These are phyloP conservation scores for Brachylomia viminalis DNA, from an alignment of 2,888 invertebrate species.

Conservation along the genomic window DNA sequence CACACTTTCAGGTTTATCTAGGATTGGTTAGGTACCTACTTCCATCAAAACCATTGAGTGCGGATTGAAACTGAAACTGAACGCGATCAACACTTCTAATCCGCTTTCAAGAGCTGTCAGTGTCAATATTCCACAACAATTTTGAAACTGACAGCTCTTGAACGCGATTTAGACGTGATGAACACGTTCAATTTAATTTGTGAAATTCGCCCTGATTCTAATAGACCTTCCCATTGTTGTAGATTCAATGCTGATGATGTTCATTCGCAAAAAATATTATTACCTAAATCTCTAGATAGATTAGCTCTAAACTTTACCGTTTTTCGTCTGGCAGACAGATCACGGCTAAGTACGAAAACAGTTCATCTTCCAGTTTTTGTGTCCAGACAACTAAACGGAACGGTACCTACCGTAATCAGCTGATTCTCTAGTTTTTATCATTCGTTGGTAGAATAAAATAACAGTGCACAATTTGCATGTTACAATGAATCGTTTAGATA, in stretches of 20 bases:
- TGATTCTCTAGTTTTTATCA: conserved; percentile 14
- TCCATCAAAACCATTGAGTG: background rate
- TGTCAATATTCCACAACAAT: background rate
- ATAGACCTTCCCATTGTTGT: background rate
- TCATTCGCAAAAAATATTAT: background rate
- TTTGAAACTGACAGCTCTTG: background rate
- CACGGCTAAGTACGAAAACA: background rate
- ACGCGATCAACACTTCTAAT: background rate
- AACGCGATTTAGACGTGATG: background rate
- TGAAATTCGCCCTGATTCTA: background rate
- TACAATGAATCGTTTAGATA: conserved; percentile 40
- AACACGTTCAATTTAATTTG: background rate
- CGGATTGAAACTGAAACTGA: background rate
- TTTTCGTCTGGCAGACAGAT: background rate
- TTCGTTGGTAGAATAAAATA: conserved; percentile 32
- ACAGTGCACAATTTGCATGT: conserved; percentile 52
- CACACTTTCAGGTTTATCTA: conserved; percentile 59
- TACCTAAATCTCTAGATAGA: background rate
- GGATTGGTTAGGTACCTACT: conserved; percentile 46
- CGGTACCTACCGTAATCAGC: background rate
- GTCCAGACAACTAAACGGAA: conserved; percentile 6
- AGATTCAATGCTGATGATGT: background rate
- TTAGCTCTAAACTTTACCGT: background rate
- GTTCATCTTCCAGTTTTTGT: conserved; percentile 23
- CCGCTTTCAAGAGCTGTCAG: background rate